Evolutionary conservation across 2,113 vertebrate genomes (phyloP), one percentile per base, ranked within the genome.

Genomic region (Ptychochromis oligacanthus): DNA sequence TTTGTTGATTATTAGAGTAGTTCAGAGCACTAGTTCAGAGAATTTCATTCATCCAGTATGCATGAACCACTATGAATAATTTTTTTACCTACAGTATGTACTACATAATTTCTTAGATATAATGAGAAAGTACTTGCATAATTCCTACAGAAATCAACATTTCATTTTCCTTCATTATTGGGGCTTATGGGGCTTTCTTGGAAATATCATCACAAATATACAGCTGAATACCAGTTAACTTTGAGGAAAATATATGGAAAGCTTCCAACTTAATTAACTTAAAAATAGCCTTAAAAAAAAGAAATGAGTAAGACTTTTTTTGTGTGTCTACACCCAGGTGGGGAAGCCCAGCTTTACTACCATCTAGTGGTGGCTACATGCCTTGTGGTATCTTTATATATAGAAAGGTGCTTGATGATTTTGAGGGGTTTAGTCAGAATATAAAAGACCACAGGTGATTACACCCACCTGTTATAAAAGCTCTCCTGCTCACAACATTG

Each of bases 391-490:
- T 52, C 43, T 26, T 8, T 36, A 49, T 26, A 28, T 49, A 49
- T 0, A 49, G 18, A 20, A 67, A 43, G 38, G 62, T 18, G 62
- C 22, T 24, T 65, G 62, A 43, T 17, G 0, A 14, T 65, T 65
- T 43, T 3, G 36, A 65, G 24, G 40, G 12, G 13, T 65, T 20
- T 5, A 64, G 2, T 34, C 0, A 0, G 26, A 20, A 15, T 20
- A 61, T 6, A 31, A 61, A 61, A 34, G 28, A 34, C 11, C 34
- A 15, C 61, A 64, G 36, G 34, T 40, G 36, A 43, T 65, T 43
- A 65, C 61, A 65, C 15, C 61, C 6, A 64, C 38, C 34, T 64
- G 60, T 64, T 4, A 64, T 64, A 40, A 67, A 43, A 65, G 36
- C 62, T 15, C 61, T 2, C 2, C 38, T 4, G 0, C 8, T 65